Conservation (phyloP, 2,888 invertebrate species). For the Pherbina coryleti region DNA sequence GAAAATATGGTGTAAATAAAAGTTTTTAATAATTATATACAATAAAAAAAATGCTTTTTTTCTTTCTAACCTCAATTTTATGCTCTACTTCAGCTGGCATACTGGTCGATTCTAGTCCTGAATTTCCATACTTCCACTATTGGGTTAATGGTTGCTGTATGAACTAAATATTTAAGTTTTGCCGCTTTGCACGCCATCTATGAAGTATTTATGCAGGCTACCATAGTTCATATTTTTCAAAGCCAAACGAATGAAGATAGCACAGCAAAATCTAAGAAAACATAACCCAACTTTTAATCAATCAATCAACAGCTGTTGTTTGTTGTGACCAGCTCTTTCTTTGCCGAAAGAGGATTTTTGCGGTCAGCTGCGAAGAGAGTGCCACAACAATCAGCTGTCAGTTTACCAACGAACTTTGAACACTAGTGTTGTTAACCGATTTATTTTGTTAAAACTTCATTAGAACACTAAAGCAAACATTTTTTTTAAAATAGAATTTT, state of each 20-base stretch:
- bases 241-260: not conserved
- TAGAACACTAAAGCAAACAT: too few relatives aligned
- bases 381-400: too few relatives aligned
- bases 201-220: too few relatives aligned
- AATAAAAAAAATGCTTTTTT: not conserved
- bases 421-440: constrained; percentile 1
- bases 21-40: constrained; percentile 18
- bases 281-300: not conserved
- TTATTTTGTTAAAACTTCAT: not conserved
- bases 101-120: too few relatives aligned
- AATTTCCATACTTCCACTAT: too few relatives aligned
- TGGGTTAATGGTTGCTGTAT: not conserved
- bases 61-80: not conserved
- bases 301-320: not conserved
- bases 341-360: not conserved
- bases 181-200: too few relatives aligned
- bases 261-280: not conserved
- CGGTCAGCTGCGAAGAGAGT: too few relatives aligned
- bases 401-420: constrained; percentile 3
- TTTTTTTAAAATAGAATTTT: too few relatives aligned
- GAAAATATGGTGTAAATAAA: constrained; percentile 31
- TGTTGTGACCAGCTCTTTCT: not conserved
- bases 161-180: too few relatives aligned
- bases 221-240: not conserved
- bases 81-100: too few relatives aligned